Evolutionary conservation across 2,888 invertebrate species (phyloP).

Genomic region (Caenorhabditis sulstoni): DNA sequence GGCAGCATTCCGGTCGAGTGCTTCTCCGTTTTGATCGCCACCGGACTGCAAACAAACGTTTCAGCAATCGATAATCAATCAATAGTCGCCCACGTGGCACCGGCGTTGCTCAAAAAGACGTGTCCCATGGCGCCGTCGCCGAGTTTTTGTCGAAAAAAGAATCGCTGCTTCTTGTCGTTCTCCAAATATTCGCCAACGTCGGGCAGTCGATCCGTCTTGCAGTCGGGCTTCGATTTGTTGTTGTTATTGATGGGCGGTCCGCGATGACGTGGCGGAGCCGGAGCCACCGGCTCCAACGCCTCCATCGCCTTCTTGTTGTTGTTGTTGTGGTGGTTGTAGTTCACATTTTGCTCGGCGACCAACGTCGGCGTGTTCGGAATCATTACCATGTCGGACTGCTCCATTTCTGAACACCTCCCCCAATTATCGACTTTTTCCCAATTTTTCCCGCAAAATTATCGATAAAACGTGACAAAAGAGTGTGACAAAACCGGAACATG

Average conservation of each 20-base stretch:
- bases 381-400: conserved; percentile 49
- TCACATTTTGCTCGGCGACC: conserved; percentile 57
- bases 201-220: conserved; percentile 54
- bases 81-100: too few relatives aligned
- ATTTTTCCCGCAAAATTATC: too few relatives aligned
- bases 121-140: conserved; percentile 64
- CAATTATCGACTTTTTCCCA: too few relatives aligned
- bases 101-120: conserved; percentile 50
- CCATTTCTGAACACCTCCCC: too few relatives aligned
- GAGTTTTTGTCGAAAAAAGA: conserved; percentile 47
- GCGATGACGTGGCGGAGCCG: conserved; percentile 4
- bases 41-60: conserved; percentile 22
- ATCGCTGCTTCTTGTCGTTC: conserved; percentile 48
- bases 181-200: conserved; percentile 41
- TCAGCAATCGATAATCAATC: not conserved
- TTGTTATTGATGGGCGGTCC: conserved; percentile 32
- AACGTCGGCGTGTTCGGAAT: conserved; percentile 59
- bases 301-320: conserved; percentile 20
- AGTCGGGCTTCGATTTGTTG: too few relatives aligned
- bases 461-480: too few relatives aligned
- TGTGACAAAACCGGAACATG: too few relatives aligned
- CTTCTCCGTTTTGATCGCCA: conserved; percentile 59
- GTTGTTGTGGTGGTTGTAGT: too few relatives aligned
- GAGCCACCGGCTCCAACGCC: conserved; percentile 9
- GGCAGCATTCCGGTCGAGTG: conserved; percentile 58